These are phyloP conservation scores for Sebastes elongatus DNA, from an alignment of 2,797 vertebrate species.

Conservation along the genomic window DNA sequence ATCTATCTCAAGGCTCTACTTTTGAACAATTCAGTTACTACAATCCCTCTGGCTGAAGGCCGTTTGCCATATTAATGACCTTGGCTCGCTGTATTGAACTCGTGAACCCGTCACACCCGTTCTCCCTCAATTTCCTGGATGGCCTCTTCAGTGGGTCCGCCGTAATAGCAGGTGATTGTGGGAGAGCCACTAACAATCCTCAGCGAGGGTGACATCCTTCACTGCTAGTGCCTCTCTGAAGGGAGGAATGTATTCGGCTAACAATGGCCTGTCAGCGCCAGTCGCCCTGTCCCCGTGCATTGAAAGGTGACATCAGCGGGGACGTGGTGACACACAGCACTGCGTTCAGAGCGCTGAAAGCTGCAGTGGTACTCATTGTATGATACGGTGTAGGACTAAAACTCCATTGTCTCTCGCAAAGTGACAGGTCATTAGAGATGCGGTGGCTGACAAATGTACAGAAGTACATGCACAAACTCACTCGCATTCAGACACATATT, in stretches of 20 bases:
- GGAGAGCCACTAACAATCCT: slow-evolving; percentile 53
- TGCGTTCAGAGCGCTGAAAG: slow-evolving; percentile 10
- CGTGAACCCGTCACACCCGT: slow-evolving; percentile 60
- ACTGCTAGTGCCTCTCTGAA: slow-evolving; percentile 35
- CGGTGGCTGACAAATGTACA: slow-evolving; percentile 1
- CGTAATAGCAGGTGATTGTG: slow-evolving; percentile 69
- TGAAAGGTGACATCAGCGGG: slow-evolving; percentile 55
- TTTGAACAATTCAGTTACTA: slow-evolving; percentile 17
- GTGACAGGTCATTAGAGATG: slow-evolving; percentile 43
- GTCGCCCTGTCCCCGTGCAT: slow-evolving; percentile 9
- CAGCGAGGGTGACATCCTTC: slow-evolving; percentile 61
- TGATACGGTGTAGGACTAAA: slow-evolving; percentile 11
- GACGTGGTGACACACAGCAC: slow-evolving; percentile 43
- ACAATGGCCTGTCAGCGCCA: slow-evolving; percentile 67
- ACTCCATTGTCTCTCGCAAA: slow-evolving; percentile 14
- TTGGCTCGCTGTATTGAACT: slow-evolving; percentile 56
- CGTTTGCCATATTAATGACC: slow-evolving; percentile 44
- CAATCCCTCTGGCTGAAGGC: slow-evolving; percentile 11
- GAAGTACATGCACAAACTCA: not conserved
- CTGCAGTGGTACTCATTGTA: slow-evolving; percentile 2
- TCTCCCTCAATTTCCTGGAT: slow-evolving; percentile 58
- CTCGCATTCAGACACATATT: not conserved
- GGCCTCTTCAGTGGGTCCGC: slow-evolving; percentile 44
- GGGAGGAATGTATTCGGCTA: slow-evolving; percentile 53
- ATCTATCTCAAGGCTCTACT: slow-evolving; percentile 5